phyloP scores from a whole-genome alignment of 2,797 vertebrate species.

The Lemur catta region DNA sequence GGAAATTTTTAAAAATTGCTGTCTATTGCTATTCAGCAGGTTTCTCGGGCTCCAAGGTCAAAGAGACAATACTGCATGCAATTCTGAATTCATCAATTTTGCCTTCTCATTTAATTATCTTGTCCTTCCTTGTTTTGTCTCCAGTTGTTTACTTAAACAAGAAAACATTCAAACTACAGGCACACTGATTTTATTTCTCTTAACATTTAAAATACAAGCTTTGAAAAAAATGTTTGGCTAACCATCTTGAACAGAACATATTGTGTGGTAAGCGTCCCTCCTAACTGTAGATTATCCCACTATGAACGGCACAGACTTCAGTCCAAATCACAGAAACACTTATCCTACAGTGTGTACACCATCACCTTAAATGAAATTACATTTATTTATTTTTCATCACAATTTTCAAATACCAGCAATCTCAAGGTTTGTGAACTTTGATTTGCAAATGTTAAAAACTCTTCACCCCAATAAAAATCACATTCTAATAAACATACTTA shows the following conservation, averaged over 20 bases:
- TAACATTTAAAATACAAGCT: neutral
- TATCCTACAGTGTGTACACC: neutral
- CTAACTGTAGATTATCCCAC: neutral
- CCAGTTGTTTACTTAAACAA: neutral
- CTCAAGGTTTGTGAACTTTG: neutral
- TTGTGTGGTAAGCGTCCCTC: neutral
- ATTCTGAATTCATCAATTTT: conserved; percentile 67
- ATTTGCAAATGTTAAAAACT: neutral
- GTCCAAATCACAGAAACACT: neutral
- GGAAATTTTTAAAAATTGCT: neutral
- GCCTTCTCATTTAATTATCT: conserved; percentile 42
- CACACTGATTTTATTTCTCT: neutral
- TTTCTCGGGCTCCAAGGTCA: conserved; percentile 80
- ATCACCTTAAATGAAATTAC: neutral
- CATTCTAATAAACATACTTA: neutral
- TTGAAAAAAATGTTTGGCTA: neutral
- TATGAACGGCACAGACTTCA: neutral
- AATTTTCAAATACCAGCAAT: conserved; percentile 24
- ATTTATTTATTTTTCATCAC: neutral
- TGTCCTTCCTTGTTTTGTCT: neutral
- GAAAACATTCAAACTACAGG: neutral
- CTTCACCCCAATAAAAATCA: neutral
- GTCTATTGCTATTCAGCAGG: conserved; percentile 78
- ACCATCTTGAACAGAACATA: neutral
- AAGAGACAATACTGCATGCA: conserved; percentile 70